A percentile compares a stretch with the other conserved stretches of the same genome.
Conservation (phyloP, 2,888 invertebrate genomes). For the Drosophila meridiana region DNA sequence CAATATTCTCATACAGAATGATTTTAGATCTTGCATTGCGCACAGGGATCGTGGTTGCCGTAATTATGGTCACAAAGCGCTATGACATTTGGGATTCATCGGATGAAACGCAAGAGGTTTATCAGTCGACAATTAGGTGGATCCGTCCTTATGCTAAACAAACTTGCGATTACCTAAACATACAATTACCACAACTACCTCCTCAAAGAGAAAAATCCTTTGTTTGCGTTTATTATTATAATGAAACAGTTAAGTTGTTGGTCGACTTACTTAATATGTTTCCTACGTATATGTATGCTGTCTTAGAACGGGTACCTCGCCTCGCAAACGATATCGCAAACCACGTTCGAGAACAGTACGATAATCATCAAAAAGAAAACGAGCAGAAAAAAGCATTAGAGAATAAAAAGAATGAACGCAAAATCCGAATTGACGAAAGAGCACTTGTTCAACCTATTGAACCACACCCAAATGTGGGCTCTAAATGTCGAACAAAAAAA, state of each 20-base stretch:
- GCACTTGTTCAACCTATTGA: constrained; percentile 22
- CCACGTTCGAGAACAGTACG: constrained; percentile 12
- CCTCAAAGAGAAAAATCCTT: constrained; percentile 51
- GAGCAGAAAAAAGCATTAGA: constrained; percentile 19
- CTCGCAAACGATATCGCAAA: neutral
- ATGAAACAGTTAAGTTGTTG: constrained; percentile 44
- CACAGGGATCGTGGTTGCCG: constrained; percentile 55
- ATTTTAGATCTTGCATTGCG: constrained; percentile 45
- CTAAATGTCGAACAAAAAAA: constrained; percentile 5
- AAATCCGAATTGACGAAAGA: constrained; percentile 38
- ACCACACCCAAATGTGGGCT: constrained; percentile 12
- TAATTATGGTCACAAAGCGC: constrained; percentile 53
- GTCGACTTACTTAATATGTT: constrained; percentile 39
- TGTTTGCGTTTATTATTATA: constrained; percentile 59
- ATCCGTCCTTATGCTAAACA: constrained; percentile 43
- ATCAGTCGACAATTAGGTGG: constrained; percentile 16
- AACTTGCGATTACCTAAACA: constrained; percentile 44
- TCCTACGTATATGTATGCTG: constrained; percentile 41
- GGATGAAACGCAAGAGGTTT: constrained; percentile 46
- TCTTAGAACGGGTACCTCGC: constrained; percentile 40
- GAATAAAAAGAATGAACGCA: constrained; percentile 5
- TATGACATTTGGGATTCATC: constrained; percentile 56
- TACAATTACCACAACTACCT: constrained; percentile 59
- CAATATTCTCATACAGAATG: constrained; percentile 33
- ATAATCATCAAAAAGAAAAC: constrained; percentile 14